Conservation (phyloP, 2,797 vertebrate genomes). For the Crypturellus tataupa region DNA sequence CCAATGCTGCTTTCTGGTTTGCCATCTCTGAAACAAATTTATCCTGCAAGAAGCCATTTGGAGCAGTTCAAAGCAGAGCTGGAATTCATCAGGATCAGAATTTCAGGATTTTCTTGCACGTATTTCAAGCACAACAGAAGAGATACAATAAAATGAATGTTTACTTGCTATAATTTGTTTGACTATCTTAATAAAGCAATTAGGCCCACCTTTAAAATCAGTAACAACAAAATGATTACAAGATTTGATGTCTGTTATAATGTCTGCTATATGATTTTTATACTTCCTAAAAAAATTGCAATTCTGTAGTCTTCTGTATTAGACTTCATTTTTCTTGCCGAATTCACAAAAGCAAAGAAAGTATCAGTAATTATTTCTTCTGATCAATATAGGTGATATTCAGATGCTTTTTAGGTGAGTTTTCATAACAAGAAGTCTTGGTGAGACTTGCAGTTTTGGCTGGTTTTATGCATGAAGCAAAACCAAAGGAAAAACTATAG, state of each 20-base stretch:
- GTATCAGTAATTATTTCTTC: not conserved
- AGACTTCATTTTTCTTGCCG: not conserved
- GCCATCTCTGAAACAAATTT: not conserved
- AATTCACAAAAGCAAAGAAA: not conserved
- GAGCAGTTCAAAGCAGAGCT: not conserved
- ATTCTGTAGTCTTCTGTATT: not conserved
- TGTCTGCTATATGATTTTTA: not conserved
- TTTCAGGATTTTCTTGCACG: not conserved
- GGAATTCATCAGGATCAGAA: not conserved
- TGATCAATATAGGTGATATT: not conserved
- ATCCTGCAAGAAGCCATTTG: rapidly evolving
- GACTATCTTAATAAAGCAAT: not conserved
- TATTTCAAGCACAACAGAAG: not conserved
- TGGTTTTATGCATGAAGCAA: not conserved
- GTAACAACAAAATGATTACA: not conserved
- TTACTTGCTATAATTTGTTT: not conserved
- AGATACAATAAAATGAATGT: not conserved
- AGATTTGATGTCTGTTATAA: not conserved
- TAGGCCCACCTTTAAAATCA: not conserved
- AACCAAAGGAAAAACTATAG: not conserved
- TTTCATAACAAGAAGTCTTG: not conserved
- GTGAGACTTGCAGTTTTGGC: not conserved
- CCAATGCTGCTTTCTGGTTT: rapidly evolving
- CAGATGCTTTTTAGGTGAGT: not conserved
- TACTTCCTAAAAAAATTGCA: not conserved